A percentile compares a stretch with the other conserved stretches of the same genome.
Conservation (phyloP, 2,888 invertebrate species). For the Patella ulyssiponensis region DNA sequence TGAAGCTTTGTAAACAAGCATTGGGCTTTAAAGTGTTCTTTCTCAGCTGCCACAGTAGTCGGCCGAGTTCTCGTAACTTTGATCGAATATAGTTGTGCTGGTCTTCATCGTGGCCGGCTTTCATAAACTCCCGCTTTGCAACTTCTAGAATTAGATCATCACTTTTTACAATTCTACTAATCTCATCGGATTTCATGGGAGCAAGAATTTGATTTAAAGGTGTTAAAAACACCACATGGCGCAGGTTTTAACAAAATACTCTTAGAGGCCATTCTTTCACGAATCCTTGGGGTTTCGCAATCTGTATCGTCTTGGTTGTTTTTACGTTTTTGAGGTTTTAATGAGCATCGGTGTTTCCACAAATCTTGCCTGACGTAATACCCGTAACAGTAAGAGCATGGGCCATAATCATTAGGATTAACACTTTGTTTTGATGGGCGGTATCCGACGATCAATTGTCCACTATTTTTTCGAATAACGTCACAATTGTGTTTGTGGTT, state of each 20-base stretch:
- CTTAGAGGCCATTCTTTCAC: not conserved
- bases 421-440: not conserved
- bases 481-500: constrained; percentile 6
- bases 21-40: not conserved
- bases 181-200: not conserved
- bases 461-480: not conserved
- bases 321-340: not conserved
- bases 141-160: not conserved
- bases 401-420: not conserved
- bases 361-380: not conserved
- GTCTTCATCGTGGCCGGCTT: not conserved
- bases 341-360: not conserved
- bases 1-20: not conserved
- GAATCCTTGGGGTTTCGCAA: not conserved
- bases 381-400: not conserved
- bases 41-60: not conserved
- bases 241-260: not conserved
- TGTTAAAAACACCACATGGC: not conserved
- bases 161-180: not conserved
- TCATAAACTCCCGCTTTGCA: not conserved
- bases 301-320: not conserved
- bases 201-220: not conserved
- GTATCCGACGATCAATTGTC: not conserved
- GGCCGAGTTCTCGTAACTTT: not conserved
- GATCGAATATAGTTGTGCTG: not conserved